A percentile compares a stretch with the other conserved stretches of the same genome.
These are phyloP conservation scores for Drosophila micromelanica DNA, from an alignment of 1,140 invertebrate genomes.

Conservation along the genomic window DNA sequence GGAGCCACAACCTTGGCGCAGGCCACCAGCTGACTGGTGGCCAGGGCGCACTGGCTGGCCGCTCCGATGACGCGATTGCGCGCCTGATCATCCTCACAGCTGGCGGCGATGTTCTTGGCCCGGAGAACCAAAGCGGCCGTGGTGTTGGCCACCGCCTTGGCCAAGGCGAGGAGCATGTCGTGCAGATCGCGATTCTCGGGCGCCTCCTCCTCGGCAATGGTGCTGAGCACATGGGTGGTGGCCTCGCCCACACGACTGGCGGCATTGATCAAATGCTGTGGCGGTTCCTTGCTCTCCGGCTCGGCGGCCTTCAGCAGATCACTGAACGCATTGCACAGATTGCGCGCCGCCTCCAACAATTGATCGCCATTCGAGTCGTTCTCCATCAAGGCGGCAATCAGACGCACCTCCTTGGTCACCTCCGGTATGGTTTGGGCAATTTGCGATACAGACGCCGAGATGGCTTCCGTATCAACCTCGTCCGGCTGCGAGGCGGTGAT, in stretches of 20 bases:
- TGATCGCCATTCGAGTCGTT: conserved; percentile 93
- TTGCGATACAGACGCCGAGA: conserved; percentile 98
- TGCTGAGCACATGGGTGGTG: conserved; percentile 96
- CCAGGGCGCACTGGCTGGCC: conserved; percentile 97
- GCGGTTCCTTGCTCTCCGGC: conserved; percentile 95
- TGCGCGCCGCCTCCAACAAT: conserved; percentile 95
- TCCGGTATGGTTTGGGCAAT: conserved; percentile 98
- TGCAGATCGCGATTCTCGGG: conserved; percentile 90
- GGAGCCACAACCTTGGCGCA: conserved; percentile 97
- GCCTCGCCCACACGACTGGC: conserved; percentile 98
- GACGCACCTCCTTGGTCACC: conserved; percentile 96
- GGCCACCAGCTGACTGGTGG: conserved; percentile 98
- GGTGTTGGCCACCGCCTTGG: conserved; percentile 98
- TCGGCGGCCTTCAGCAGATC: conserved; percentile 97
- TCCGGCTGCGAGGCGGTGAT: conserved; percentile 92
- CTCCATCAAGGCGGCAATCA: conserved; percentile 97
- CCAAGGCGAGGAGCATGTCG: conserved; percentile 94
- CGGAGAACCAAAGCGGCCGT: conserved; percentile 97
- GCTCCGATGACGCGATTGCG: conserved; percentile 96
- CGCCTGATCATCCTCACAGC: conserved; percentile 90
- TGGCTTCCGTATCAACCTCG: conserved; percentile 96
- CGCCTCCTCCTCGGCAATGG: conserved; percentile 96
- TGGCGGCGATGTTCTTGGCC: conserved; percentile 96
- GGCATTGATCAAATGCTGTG: conserved; percentile 96
- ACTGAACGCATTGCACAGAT: conserved; percentile 96